Conservation (phyloP, 2,888 invertebrate genomes). For the Cephalotes varians region DNA sequence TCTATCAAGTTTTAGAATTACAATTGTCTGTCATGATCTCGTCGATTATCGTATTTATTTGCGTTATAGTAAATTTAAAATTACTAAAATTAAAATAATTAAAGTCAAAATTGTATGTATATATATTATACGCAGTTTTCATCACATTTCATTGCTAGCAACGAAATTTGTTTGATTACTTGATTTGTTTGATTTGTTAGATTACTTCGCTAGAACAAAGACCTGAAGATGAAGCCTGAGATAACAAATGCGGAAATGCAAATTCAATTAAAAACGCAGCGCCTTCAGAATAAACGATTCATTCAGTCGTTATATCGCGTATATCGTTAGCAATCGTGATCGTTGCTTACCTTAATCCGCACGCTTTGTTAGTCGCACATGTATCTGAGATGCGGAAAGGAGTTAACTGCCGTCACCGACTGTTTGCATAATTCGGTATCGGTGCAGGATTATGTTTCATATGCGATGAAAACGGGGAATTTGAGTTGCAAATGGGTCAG, state of each 20-base stretch:
- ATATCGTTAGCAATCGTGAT: constrained; percentile 8
- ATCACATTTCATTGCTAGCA: too few relatives aligned
- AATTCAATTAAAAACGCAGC: constrained; percentile 34
- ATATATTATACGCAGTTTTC: neutral
- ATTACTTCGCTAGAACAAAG: neutral
- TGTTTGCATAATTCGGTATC: constrained; percentile 36
- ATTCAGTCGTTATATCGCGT: neutral
- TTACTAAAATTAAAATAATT: neutral
- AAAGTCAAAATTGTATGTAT: neutral
- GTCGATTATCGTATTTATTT: neutral
- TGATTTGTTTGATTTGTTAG: too few relatives aligned
- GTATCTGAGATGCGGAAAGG: constrained; percentile 8
- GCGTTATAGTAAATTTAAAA: neutral
- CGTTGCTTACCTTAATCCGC: constrained; percentile 10
- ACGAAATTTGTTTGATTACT: neutral
- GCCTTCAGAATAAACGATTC: neutral
- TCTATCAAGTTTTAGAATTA: neutral
- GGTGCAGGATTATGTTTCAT: constrained; percentile 14
- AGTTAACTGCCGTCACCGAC: constrained; percentile 16
- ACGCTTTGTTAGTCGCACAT: neutral
- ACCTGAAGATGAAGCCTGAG: neutral
- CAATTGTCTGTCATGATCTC: neutral
- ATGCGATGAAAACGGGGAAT: neutral
- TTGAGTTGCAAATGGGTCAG: constrained; percentile 25
- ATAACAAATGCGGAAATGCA: constrained; percentile 4